These are phyloP conservation scores for Heliocidaris erythrogramma DNA, from an alignment of 35 echinoderm and acorn worm genomes.

Conservation along the genomic window DNA sequence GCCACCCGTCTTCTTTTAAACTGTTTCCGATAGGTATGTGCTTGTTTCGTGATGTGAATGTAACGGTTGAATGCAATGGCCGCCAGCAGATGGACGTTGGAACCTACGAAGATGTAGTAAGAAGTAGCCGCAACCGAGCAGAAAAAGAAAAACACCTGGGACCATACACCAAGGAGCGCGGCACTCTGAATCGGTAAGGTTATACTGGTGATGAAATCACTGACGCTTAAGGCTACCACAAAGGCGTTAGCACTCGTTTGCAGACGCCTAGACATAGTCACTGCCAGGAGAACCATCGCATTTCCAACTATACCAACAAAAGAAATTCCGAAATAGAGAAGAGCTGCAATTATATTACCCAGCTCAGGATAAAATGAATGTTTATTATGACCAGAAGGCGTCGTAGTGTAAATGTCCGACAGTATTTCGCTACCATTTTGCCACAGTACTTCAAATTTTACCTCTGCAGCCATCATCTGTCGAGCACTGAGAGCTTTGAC, in stretches of 20 bases:
- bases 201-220: constrained; percentile 11
- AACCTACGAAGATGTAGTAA: constrained; percentile 21
- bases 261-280: not conserved
- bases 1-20: not conserved
- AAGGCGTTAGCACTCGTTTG: constrained; percentile 10
- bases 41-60: not conserved
- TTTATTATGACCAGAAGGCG: not conserved
- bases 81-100: constrained; percentile 6
- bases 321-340: constrained; percentile 7
- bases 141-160: not conserved
- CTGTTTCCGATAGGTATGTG: not conserved
- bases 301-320: not conserved
- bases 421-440: not conserved
- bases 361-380: not conserved
- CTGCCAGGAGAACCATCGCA: constrained; percentile 12
- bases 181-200: constrained; percentile 37
- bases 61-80: constrained; percentile 40
- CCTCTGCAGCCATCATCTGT: not conserved
- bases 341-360: constrained; percentile 26
- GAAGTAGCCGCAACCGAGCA: not conserved
- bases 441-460: not conserved
- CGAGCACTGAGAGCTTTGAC: not conserved
- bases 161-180: not conserved
- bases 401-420: not conserved
- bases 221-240: constrained; percentile 21